Evolutionary conservation across 1,140 invertebrate species (phyloP), one percentile per base, ranked within the genome.

Genomic region (Formica exsecta): DNA sequence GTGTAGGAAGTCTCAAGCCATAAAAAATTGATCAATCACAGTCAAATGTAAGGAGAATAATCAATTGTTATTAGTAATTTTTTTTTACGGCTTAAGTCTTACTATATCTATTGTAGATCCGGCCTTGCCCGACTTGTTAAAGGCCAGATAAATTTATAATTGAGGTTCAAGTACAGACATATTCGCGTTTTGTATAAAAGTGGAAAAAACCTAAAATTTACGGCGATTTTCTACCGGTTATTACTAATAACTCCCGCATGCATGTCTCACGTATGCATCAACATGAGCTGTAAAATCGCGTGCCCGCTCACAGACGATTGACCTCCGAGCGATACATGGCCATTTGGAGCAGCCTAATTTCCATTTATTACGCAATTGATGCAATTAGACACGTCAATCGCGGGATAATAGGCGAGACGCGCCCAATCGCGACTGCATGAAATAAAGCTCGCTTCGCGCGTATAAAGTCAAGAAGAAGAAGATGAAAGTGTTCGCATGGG

Each of bases 341-440:
- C 79, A 92, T 86, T 87, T 85, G 57, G 54, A 89, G 64, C 89
- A 89, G 87, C 85, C 83, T 92, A 92, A 92, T 92, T 91, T 89
- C 65, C 83, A 90, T 90, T 92, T 90, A 86, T 91, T 89, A 85
- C 79, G 79, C 91, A 92, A 92, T 92, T 92, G 91, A 92, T 89
- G 87, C 91, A 92, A 91, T 92, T 92, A 92, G 87, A 91, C 87
- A 85, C 89, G 87, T 92, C 91, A 91, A 90, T 92, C 91, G 83
- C 38, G 65, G 79, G 74, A 91, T 91, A 91, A 91, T 91, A 80
- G 89, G 57, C 41, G 68, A 51, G 54, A 36, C 70, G 57, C 57
- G 86, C 64, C 54, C 48, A 51, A 59, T 76, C 22, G 70, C 51
- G 74, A 73, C 89, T 81, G 71, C 79, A 44, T 48, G 29, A 62